A percentile compares a stretch with the other conserved stretches of the same genome.
Evolutionary conservation across 1,140 invertebrate species (phyloP).

Genomic region (Sesamia nonagrioides): DNA sequence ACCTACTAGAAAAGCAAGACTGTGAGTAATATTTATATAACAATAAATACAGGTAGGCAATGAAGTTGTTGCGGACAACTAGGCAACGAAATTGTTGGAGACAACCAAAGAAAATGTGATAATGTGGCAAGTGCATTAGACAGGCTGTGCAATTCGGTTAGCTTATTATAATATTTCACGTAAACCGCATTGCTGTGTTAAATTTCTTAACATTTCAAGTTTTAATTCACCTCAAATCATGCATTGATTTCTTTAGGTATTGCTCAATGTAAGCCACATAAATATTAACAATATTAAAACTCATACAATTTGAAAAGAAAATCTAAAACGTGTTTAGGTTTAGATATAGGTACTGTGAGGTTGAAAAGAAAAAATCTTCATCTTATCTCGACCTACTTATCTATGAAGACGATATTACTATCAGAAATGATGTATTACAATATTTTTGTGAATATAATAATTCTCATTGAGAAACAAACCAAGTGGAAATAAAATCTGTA

Average conservation of each 20-base stretch:
- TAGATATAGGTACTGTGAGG: neutral
- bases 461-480: neutral
- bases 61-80: neutral
- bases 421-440: neutral
- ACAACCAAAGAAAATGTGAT: neutral
- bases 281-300: neutral
- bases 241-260: neutral
- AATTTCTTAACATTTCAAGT: neutral
- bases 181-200: neutral
- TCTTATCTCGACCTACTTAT: slow-evolving; percentile 2
- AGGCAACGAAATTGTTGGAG: neutral
- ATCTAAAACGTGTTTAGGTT: neutral
- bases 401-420: neutral
- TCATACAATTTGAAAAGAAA: neutral
- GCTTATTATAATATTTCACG: slow-evolving; percentile 1
- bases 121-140: neutral
- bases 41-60: neutral
- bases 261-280: neutral
- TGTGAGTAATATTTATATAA: neutral
- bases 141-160: neutral
- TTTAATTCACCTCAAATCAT: neutral
- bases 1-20: too few species aligned
- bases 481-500: neutral
- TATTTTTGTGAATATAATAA: neutral
- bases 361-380: neutral